These are phyloP conservation scores for Gastracanthus pulcherrimus DNA, from an alignment of 2,888 invertebrate species.

Conservation along the genomic window DNA sequence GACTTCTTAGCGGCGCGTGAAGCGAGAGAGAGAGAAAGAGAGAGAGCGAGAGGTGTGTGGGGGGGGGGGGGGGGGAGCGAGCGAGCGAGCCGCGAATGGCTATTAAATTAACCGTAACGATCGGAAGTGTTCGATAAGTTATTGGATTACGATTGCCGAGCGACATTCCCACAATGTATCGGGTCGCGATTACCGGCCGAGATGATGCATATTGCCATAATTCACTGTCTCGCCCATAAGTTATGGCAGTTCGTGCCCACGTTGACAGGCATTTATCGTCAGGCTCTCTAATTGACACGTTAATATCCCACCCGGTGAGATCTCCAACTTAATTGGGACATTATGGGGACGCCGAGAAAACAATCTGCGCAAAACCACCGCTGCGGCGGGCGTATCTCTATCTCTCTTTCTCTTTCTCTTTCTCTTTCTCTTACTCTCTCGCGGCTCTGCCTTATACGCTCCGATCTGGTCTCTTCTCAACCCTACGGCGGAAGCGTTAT, in stretches of 20 bases:
- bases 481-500: no score
- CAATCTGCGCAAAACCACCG: background rate
- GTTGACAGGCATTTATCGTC: conserved; percentile 73
- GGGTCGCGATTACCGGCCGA: conserved; percentile 55
- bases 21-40: no score
- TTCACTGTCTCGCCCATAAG: conserved; percentile 66
- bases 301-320: conserved; percentile 64
- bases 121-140: conserved; percentile 61
- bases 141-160: conserved; percentile 63
- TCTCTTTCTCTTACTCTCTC: no score
- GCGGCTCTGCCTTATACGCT: no score
- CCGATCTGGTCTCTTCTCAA: no score
- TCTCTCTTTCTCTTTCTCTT: background rate
- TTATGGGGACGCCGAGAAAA: conserved; percentile 56
- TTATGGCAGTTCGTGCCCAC: conserved; percentile 62
- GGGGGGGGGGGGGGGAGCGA: background rate
- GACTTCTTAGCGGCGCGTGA: conserved; percentile 35
- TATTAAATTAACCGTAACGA: conserved; percentile 58
- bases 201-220: conserved; percentile 70
- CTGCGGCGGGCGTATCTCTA: background rate
- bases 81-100: conserved; percentile 34
- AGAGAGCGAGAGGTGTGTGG: background rate
- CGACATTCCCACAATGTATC: conserved; percentile 64
- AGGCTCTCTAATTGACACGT: conserved; percentile 71
- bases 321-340: conserved; percentile 65